Evolutionary conservation across 2,797 vertebrate genomes (phyloP).

Genomic region (Mastacembelus armatus): DNA sequence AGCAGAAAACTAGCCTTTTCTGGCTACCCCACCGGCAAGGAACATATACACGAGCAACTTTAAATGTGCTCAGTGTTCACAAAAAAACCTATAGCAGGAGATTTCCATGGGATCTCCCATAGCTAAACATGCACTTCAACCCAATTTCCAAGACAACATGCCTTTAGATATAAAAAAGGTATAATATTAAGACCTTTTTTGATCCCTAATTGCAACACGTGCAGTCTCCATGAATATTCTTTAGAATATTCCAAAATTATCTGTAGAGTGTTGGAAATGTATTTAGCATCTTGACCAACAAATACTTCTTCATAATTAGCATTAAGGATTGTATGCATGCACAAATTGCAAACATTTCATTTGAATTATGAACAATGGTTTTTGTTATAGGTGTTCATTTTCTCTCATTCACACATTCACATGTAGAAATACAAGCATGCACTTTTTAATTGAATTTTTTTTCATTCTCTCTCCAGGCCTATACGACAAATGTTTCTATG

Average conservation of each 20-base stretch:
- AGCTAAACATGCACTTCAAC: conserved; percentile 72
- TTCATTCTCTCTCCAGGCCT: conserved; percentile 85
- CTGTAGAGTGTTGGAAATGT: neutral
- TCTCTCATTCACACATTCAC: neutral
- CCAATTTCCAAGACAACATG: conserved; percentile 63
- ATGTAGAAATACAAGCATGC: conserved; percentile 1
- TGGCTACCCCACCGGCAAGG: conserved; percentile 85
- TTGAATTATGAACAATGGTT: neutral
- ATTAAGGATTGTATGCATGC: neutral
- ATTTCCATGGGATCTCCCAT: conserved; percentile 77
- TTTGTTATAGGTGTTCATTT: neutral
- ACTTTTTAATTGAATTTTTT: conserved; percentile 24
- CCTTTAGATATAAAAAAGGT: conserved; percentile 45
- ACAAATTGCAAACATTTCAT: neutral
- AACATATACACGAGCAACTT: conserved; percentile 70
- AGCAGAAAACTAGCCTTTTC: conserved; percentile 84
- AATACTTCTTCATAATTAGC: neutral
- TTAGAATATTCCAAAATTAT: conserved; percentile 4
- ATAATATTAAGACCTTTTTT: conserved; percentile 29
- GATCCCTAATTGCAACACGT: conserved; percentile 21
- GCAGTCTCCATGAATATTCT: conserved; percentile 3
- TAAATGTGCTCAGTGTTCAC: conserved; percentile 79
- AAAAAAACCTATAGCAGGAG: conserved; percentile 69
- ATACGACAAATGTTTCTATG: conserved; percentile 99
- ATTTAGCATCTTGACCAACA: neutral